Conservation (phyloP, 2,113 vertebrate genomes). For the Procavia capensis region DNA sequence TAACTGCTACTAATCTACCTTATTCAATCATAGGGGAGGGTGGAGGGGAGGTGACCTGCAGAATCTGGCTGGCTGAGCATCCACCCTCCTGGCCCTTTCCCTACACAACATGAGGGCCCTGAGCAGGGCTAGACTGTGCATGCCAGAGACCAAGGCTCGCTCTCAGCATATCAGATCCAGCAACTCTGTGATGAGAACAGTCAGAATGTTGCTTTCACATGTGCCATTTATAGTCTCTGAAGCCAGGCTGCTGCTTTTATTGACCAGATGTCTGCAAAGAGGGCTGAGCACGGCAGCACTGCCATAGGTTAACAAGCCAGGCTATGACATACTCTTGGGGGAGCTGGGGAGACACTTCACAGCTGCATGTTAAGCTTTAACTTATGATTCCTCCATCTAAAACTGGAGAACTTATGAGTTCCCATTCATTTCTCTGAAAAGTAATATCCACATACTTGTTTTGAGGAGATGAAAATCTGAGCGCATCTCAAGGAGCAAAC, state of each 20-base stretch:
- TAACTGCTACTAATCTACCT: too few species aligned
- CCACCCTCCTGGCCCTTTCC: background rate
- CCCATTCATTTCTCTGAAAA: conserved; percentile 28
- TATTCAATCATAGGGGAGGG: too few species aligned
- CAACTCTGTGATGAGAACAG: background rate
- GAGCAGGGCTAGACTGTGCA: background rate
- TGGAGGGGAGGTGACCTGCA: background rate
- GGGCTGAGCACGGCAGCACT: background rate
- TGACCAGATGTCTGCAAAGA: conserved; percentile 49
- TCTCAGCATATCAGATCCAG: background rate
- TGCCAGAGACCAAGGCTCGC: fast-evolving
- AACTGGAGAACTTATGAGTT: conserved; percentile 49
- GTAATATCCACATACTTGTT: conserved; percentile 58
- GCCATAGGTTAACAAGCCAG: background rate
- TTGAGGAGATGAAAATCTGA: conserved; percentile 71
- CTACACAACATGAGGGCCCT: background rate
- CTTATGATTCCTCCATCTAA: conserved; percentile 17
- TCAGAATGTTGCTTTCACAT: background rate
- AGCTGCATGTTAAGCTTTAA: background rate
- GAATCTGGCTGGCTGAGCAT: background rate
- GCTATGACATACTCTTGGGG: background rate
- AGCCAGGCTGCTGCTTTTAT: conserved; percentile 57
- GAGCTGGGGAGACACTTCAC: background rate
- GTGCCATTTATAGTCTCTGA: conserved; percentile 42
- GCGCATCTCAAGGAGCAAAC: background rate